Conservation (phyloP, 2,113 vertebrate species). For the Opisthocomus hoazin region DNA sequence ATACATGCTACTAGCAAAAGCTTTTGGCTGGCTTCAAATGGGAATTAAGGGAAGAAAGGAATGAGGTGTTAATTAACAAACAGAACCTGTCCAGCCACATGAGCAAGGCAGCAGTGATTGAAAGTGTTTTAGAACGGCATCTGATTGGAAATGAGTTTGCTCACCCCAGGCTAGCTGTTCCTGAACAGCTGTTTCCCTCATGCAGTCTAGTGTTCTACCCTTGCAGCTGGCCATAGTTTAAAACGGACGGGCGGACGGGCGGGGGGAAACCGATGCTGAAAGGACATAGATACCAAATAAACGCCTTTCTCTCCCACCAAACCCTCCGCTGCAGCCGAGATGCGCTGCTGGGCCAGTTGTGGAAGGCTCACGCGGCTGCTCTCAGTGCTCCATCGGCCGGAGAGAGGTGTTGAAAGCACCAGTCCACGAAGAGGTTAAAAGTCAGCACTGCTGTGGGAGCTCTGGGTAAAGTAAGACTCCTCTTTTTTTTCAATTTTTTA, state of each 20-base stretch:
- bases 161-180: background rate
- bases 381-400: background rate
- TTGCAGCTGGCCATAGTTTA: background rate
- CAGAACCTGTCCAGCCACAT: background rate
- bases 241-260: background rate
- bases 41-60: background rate
- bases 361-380: background rate
- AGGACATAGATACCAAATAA: background rate
- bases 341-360: background rate
- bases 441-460: background rate
- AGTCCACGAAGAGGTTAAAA: background rate
- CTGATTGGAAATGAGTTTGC: background rate
- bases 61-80: background rate
- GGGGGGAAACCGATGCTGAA: background rate
- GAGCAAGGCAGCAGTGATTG: background rate
- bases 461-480: background rate
- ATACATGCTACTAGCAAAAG: background rate
- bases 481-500: background rate
- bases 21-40: background rate
- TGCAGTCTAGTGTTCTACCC: background rate
- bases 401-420: background rate
- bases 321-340: background rate
- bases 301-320: background rate
- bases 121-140: background rate
- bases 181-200: background rate